A percentile compares a stretch with the other conserved stretches of the same genome.
phyloP scores from a whole-genome alignment of 2,888 invertebrate genomes.

The Camponotus fellah region DNA sequence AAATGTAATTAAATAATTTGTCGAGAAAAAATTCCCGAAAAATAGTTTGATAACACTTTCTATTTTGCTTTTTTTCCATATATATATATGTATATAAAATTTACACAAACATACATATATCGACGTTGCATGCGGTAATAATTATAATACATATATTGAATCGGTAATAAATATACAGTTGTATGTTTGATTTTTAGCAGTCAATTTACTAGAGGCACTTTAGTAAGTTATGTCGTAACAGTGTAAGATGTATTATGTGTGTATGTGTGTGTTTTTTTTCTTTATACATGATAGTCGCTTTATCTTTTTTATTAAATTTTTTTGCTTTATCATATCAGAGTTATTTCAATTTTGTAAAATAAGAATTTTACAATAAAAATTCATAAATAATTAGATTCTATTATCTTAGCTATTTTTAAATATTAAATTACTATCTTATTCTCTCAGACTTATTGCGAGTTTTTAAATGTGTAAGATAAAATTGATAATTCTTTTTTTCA shows the following conservation, averaged over 20 bases:
- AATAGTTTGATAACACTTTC: conserved; percentile 26
- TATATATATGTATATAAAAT: neutral
- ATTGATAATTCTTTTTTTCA: neutral
- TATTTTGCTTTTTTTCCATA: conserved; percentile 37
- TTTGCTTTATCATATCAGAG: conserved; percentile 35
- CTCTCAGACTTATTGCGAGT: conserved; percentile 20
- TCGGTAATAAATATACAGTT: conserved; percentile 70
- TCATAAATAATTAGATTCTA: conserved; percentile 35
- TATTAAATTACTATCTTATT: conserved; percentile 31
- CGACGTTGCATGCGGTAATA: conserved; percentile 63
- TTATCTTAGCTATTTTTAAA: conserved; percentile 49
- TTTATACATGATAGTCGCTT: conserved; percentile 36
- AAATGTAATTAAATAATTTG: conserved; percentile 8
- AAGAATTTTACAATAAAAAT: conserved; percentile 61
- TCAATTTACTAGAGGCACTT: conserved; percentile 24
- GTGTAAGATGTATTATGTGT: conserved; percentile 64
- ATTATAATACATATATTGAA: conserved; percentile 56
- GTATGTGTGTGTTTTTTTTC: neutral
- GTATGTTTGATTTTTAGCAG: conserved; percentile 50
- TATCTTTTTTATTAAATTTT: conserved; percentile 20
- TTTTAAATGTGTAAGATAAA: conserved; percentile 1
- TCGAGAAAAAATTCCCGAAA: neutral
- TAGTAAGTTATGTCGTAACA: conserved; percentile 47
- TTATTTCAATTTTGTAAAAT: conserved; percentile 50
- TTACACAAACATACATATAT: neutral